phyloP scores from a whole-genome alignment of 2,888 invertebrate species.

The Volucella inanis region DNA sequence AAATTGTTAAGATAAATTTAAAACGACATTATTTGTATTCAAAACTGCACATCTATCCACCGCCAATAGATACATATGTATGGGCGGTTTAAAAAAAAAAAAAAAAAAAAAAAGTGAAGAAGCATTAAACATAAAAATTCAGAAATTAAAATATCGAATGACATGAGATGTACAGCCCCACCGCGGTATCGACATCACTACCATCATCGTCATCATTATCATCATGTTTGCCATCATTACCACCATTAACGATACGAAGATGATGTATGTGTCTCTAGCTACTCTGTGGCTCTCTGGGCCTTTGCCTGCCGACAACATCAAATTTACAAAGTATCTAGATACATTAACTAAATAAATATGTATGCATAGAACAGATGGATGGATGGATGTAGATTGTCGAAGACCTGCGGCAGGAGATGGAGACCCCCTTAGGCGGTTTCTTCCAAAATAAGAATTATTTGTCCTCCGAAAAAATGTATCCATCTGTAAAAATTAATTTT shows the following conservation, averaged over 20 bases:
- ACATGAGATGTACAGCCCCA: constrained; percentile 44
- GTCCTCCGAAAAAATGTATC: constrained; percentile 53
- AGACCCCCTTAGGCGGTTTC: constrained; percentile 48
- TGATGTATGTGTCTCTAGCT: constrained; percentile 67
- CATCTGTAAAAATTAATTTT: constrained; percentile 72
- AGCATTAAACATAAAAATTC: constrained; percentile 56
- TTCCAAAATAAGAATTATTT: constrained; percentile 56
- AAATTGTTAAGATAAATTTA: constrained; percentile 40
- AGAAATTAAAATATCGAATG: constrained; percentile 75
- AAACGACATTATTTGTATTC: constrained; percentile 48
- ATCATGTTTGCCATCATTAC: constrained; percentile 48
- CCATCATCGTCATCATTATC: constrained; percentile 24
- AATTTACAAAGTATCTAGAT: constrained; percentile 61
- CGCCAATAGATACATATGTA: constrained; percentile 2
- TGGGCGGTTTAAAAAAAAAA: constrained; percentile 6
- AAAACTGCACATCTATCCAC: neutral
- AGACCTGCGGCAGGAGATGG: neutral
- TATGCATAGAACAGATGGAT: constrained; percentile 55
- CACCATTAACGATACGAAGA: constrained; percentile 42
- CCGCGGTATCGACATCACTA: constrained; percentile 1
- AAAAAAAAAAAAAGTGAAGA: constrained; percentile 19
- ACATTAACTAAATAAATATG: constrained; percentile 71
- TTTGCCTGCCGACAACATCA: constrained; percentile 63
- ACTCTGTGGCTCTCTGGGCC: constrained; percentile 12
- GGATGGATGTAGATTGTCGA: constrained; percentile 24